Evolutionary conservation across 2,113 vertebrate genomes (phyloP), one percentile per base, ranked within the genome.

Genomic region (Reinhardtius hippoglossoides): DNA sequence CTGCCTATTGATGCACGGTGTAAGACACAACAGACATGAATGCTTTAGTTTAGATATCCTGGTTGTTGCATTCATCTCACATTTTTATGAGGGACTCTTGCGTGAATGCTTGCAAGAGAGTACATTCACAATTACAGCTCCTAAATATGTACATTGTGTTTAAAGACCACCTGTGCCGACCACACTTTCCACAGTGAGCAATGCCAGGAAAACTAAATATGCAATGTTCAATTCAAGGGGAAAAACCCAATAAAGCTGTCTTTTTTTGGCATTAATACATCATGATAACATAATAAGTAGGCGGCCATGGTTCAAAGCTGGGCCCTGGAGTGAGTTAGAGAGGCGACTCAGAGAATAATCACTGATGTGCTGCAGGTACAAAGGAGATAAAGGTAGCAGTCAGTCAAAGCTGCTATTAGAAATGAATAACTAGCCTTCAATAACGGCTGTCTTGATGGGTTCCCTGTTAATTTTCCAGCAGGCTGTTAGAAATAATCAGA

Each of bases 121-220:
- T 16, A 15, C 27, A 24, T 81, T 79, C 15, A 15, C 67, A 71
- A 78, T 80, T 71, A 82, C 26, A 74, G 60, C 20, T 23, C 66
- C n/a, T n/a, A 66, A 68, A 79, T 62, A 42, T 62, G 10, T 70
- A 55, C 7, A 60, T 66, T 65, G 27, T 63, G 35, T 76, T 64
- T 6, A 74, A 69, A 83, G 44, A 74, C 58, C 69, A 74, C 61
- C 55, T 85, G 63, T 75, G 60, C 31, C 42, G 68, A 79, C 76
- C 52, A 35, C 35, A 71, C 83, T 87, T 91, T 84, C 85, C 78
- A 48, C 20, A 23, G 21, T 63, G 52, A 74, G 37, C 44, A 13
- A 9, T 76, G 85, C 82, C 89, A 92, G 88, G 82, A 91, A 91
- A 91, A 88, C 27, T 46, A 86, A 88, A 89, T 80, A 71, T 73